Conservation (phyloP, 2,888 invertebrate genomes). For the Euzetes globulus region DNA sequence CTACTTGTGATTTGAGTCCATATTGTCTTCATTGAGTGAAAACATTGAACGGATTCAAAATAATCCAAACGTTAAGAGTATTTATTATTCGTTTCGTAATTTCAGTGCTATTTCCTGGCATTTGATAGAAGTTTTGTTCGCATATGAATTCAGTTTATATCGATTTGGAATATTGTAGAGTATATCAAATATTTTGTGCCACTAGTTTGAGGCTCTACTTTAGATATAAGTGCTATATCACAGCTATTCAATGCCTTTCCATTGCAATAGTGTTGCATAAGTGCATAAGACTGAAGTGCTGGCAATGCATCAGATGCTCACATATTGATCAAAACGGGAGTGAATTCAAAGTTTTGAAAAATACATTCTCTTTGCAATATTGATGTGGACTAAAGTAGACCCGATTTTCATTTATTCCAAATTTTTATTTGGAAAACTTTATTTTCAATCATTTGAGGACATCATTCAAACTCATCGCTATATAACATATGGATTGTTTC, state of each 20-base stretch:
- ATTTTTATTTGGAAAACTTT: neutral
- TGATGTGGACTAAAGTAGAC: neutral
- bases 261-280: neutral
- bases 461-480: neutral
- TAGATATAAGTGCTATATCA: conserved; percentile 18
- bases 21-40: conserved; percentile 10
- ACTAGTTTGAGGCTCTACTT: neutral
- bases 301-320: conserved; percentile 26
- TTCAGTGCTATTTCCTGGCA: conserved; percentile 1
- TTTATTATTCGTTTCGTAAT: conserved; percentile 26
- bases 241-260: neutral
- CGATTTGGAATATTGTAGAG: neutral
- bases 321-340: conserved; percentile 7
- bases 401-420: conserved; percentile 1
- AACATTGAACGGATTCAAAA: neutral
- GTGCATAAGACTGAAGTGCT: conserved; percentile 9
- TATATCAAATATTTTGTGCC: conserved; percentile 24
- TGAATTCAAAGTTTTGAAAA: conserved; percentile 7
- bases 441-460: neutral
- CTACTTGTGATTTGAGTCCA: neutral
- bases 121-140: conserved; percentile 16
- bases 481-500: neutral
- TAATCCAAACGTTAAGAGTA: conserved; percentile 23
- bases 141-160: conserved; percentile 19
- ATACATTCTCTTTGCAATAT: neutral